A percentile compares a stretch with the other conserved stretches of the same genome.
Evolutionary conservation across 2,113 vertebrate genomes (phyloP).

Genomic region (Otis tarda): DNA sequence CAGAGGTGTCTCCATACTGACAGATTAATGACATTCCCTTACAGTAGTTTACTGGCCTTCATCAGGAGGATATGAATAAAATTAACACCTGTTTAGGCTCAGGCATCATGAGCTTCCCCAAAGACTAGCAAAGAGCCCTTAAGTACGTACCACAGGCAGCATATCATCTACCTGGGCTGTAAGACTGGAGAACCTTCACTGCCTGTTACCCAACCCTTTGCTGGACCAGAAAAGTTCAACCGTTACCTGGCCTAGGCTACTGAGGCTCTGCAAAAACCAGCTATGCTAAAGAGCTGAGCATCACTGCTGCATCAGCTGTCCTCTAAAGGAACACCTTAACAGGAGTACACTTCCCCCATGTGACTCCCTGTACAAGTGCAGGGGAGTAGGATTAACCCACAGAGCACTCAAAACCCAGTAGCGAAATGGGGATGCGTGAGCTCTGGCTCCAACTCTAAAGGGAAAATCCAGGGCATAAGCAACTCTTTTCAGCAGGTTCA

Average conservation of each 20-base stretch:
- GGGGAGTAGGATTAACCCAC: neutral
- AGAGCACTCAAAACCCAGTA: neutral
- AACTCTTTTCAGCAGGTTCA: neutral
- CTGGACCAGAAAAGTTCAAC: neutral
- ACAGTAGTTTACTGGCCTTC: neutral
- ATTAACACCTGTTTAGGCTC: neutral
- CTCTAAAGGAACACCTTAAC: neutral
- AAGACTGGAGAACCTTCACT: neutral
- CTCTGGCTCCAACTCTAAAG: neutral
- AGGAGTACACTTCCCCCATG: fast-evolving
- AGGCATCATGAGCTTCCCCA: neutral
- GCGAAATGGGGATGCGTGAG: neutral
- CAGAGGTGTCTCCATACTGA: neutral
- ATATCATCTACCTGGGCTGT: neutral
- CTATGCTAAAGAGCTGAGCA: neutral
- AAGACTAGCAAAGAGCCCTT: neutral
- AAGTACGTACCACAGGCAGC: neutral
- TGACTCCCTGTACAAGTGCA: neutral
- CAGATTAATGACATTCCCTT: neutral
- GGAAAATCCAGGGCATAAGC: neutral
- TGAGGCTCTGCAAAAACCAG: neutral
- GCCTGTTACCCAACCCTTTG: neutral
- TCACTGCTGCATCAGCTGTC: neutral
- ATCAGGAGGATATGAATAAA: neutral
- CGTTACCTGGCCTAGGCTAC: neutral